These are phyloP conservation scores for Thinocorus orbignyianus DNA, from an alignment of 2,113 vertebrate genomes.

Conservation along the genomic window DNA sequence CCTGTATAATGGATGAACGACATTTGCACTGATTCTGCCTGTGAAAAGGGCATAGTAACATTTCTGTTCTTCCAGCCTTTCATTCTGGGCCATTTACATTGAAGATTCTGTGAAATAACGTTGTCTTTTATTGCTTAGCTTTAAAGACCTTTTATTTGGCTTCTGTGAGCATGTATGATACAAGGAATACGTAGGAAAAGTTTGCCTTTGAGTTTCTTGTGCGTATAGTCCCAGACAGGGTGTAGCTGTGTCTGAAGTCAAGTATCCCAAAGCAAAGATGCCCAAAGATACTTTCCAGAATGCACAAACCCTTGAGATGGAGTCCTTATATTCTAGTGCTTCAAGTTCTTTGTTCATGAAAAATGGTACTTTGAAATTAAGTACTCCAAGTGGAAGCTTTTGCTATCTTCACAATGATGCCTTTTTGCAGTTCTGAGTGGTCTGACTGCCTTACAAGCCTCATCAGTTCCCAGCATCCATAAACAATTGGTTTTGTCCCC, in stretches of 20 bases:
- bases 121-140: not conserved
- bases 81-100: not conserved
- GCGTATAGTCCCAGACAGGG: not conserved
- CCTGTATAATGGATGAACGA: not conserved
- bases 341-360: not conserved
- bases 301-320: not conserved
- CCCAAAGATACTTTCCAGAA: not conserved
- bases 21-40: not conserved
- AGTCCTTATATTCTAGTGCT: not conserved
- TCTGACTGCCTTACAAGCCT: conserved; percentile 32
- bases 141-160: not conserved
- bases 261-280: not conserved
- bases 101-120: not conserved
- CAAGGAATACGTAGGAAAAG: not conserved
- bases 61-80: not conserved
- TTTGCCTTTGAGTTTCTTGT: not conserved
- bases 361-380: conserved; percentile 8
- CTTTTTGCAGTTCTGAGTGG: conserved; percentile 36
- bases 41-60: not conserved
- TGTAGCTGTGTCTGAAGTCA: not conserved
- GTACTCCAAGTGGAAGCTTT: conserved; percentile 6
- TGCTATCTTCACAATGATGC: conserved; percentile 22
- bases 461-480: conserved; percentile 17
- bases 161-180: not conserved
- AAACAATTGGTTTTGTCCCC: conserved; percentile 49